Base-by-base conservation (phyloP, 2,113 vertebrate species). In the Eublepharis macularius region DNA sequence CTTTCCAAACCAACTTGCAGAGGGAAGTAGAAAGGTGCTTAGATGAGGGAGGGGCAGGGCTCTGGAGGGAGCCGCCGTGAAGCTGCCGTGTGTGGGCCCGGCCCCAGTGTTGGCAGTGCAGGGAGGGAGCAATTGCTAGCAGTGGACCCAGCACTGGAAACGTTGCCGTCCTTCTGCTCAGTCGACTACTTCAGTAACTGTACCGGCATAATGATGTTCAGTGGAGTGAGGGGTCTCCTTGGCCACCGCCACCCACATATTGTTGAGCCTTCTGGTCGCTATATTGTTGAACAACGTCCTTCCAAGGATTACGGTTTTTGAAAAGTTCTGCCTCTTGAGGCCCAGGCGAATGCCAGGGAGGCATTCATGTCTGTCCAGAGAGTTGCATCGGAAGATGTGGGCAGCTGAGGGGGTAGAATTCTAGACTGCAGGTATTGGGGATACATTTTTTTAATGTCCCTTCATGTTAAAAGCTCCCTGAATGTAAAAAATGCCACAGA, bases 1-100 rank as follows among this genome's bases (percentile, higher is more conserved):
- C 78, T 43, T 90, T 87, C 45, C 81, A 80, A 0, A 88, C 81
- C 79, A 66, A 51, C 92, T 94, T 88, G 83, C 60, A 54, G 75
- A 54, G 13, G 14, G 72, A 84, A 72, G 51, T 76, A 79, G n/a
- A 63, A n/a, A 69, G 51, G 78, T 76, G 66, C 76, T 73, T 88
- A 85, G 5, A 21, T 1, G 4, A 51, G 54, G 65, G 36, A 5
- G 29, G 69, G 65, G 45, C 6, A 9, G 36, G 16, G 68, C 6
- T 6, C 17, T 7, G 24, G 70, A 32, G 54, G n/a, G 49, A 86
- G 21, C 85, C 76, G 54, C 36, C 16, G 57, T 85, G 68, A 49
- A 73, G 74, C 43, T 86, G 85, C 57, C 76, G 4, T 11, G 80
- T 29, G 41, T 29, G 54, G n/a, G 24, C 29, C 69, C 82, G 83